Evolutionary conservation across 1,140 invertebrate species (phyloP), one percentile per base, ranked within the genome.

Genomic region (Tetraneura akinire): DNA sequence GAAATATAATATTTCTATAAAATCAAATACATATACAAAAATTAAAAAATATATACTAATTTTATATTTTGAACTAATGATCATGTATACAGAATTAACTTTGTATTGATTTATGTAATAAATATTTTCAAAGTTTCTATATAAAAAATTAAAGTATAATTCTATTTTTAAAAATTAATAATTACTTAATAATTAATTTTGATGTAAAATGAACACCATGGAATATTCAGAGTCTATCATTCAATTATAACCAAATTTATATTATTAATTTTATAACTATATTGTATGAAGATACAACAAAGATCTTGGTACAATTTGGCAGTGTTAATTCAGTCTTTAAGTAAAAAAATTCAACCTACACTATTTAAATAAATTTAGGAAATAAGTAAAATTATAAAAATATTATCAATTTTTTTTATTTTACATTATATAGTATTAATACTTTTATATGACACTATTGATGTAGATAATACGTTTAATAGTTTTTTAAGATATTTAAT

Each of bases 261-360:
- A 29, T 49, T n/a, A 71, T 23, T 42, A 55, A 29, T 42, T 74
- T 37, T 55, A 55, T 23, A 74, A 37, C 53, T 57, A 74, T 57
- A 74, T 47, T 74, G 71, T 42, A 62, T 78, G 42, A 78, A 29
- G 74, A 55, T 78, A 78, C 5, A 13, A 62, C 45, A 78, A 78
- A 78, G 74, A 78, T 78, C 53, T 57, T 74, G 21, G 62, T 37
- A 26, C 62, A 62, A 78, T 78, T 78, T 78, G 74, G 74, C 74
- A 78, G 74, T 78, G 21, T 60, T 60, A 37, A 45, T 76, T 78
- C 74, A 78, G 74, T 78, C 74, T 78, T 78, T 60, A 78, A 78
- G 51, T 78, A 78, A 26, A 78, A 60, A 76, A 57, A 74, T 32
- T 23, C 37, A 76, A 68, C 57, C 57, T 42, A 62, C 8, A 18